Base-by-base conservation (phyloP, 2,888 invertebrate species). In the Hypolimnas misippus region DNA sequence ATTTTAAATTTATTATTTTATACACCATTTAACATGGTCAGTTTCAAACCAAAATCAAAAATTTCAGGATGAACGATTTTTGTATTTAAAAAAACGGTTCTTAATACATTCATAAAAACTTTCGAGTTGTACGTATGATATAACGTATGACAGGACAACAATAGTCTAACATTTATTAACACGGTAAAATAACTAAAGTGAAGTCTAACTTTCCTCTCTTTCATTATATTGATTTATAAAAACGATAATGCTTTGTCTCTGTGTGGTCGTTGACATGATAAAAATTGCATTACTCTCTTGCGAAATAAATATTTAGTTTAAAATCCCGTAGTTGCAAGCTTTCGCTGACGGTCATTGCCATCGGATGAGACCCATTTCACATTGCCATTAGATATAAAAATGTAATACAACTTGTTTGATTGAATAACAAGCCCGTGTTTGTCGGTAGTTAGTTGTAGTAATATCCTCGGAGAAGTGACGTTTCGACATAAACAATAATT, bases 341-440 rank as follows among this genome's bases (percentile, higher is more conserved):
- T 87, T 87, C 88, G 77, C 87, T 66, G 67, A 71, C 79, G 86
- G 87, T 82, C 86, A 86, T 82, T 85, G 86, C 79, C 82, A 79
- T 70, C 75, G 72, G 72, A 74, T 70, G 73, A 72, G 74, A 74
- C 77, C 75, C 68, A 80, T 78, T 76, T 73, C 67, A 70, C 65
- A 58, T 58, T 52, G 57, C 51, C 57, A 40, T 61, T 29, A 50
- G 40, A 66, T 42, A 56, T 59, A 62, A 63, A 58, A 57, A 66
- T 64, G 64, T 49, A 61, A 58, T 61, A 52, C 51, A 63, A 66
- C 66, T 40, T 16, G 60, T 57, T 52, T 68, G 59, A 63, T 68
- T 66, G 66, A 68, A 70, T 65, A 66, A 65, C 62, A 65, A 17
- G 42, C 29, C 54, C 57, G 50, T 62, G 51, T 54, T 50, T 29